A percentile compares a stretch with the other conserved stretches of the same genome.
Conservation (phyloP, 2,113 vertebrate species). For the Proteles cristata region DNA sequence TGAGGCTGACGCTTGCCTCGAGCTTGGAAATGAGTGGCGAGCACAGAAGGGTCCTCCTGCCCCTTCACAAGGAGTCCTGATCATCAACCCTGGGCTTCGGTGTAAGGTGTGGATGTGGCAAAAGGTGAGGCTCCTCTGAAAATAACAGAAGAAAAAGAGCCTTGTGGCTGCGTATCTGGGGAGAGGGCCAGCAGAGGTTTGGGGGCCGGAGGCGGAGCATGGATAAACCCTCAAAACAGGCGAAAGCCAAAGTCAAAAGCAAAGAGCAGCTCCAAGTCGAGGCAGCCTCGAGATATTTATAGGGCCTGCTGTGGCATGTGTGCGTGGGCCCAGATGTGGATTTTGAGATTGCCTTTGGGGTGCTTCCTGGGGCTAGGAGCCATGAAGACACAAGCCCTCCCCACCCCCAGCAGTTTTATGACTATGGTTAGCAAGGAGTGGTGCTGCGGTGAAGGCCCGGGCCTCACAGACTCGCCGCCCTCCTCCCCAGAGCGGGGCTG, state of each 20-base stretch:
- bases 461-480: slow-evolving; percentile 15
- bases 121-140: background rate
- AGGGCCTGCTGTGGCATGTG: background rate
- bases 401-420: slow-evolving; percentile 41
- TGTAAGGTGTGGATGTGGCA: background rate
- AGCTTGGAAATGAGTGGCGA: background rate
- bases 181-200: background rate
- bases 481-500: background rate
- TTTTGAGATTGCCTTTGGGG: slow-evolving; percentile 38
- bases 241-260: background rate
- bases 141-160: background rate
- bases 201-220: too few relatives aligned
- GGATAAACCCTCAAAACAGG: background rate
- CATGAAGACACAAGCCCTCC: background rate
- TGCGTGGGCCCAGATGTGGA: slow-evolving; percentile 56
- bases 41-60: background rate
- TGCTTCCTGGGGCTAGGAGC: slow-evolving; percentile 30
- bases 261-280: background rate
- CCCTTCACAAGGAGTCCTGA: too few relatives aligned
- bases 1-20: rapidly evolving
- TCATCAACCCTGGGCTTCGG: background rate
- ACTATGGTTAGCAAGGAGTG: slow-evolving; percentile 49
- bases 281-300: background rate
- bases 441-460: background rate
- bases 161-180: rapidly evolving